These are phyloP conservation scores for Alligator mississippiensis DNA, from an alignment of 2,113 vertebrate genomes.

Conservation along the genomic window DNA sequence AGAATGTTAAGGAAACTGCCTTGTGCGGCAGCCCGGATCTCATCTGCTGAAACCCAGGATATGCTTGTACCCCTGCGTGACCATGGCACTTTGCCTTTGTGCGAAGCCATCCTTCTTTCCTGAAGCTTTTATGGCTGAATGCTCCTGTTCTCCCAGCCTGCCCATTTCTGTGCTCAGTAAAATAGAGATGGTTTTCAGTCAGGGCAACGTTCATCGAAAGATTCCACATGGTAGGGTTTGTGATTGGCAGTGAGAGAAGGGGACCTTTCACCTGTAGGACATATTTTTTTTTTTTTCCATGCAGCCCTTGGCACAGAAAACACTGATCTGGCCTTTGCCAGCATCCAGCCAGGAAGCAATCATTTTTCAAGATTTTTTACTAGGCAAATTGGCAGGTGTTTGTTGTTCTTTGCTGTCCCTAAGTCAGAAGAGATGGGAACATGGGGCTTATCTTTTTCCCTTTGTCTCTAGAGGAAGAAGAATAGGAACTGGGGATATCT, in stretches of 20 bases:
- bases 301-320: not conserved
- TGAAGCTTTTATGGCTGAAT: not conserved
- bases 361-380: not conserved
- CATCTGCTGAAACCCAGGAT: not conserved
- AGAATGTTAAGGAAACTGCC: not conserved
- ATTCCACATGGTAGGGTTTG: slow-evolving; percentile 15
- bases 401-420: fast-evolving
- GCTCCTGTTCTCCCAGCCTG: not conserved
- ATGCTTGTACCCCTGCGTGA: not conserved
- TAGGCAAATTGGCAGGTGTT: fast-evolving
- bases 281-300: not conserved
- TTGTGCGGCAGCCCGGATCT: fast-evolving
- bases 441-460: not conserved
- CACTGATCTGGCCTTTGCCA: slow-evolving; percentile 13
- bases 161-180: not conserved
- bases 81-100: not conserved
- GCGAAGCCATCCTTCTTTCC: not conserved
- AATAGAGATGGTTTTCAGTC: not conserved
- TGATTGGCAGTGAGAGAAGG: slow-evolving; percentile 18
- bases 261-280: slow-evolving; percentile 51
- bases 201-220: not conserved
- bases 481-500: not conserved
- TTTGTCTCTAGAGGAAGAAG: not conserved
- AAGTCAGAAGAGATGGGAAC: fast-evolving
- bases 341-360: not conserved